phyloP scores from a whole-genome alignment of 2,888 invertebrate genomes.

The Lathronympha strigana region DNA sequence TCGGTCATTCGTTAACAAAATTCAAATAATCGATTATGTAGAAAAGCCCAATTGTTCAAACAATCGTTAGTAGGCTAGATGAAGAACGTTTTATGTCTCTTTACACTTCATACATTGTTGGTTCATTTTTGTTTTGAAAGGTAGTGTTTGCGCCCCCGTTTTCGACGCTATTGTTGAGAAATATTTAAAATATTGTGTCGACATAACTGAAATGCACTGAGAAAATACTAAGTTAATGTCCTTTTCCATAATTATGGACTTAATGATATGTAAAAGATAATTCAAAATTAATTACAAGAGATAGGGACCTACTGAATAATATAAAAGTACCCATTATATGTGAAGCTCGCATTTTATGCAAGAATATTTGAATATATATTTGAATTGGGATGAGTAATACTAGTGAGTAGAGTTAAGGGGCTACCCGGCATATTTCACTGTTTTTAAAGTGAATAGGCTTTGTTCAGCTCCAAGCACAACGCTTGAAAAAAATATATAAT shows the following conservation, averaged over 20 bases:
- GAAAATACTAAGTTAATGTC: conserved; percentile 1
- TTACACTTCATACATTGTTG: background rate
- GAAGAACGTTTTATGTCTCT: background rate
- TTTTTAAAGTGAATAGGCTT: no score
- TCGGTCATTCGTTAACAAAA: conserved; percentile 49
- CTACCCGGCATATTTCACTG: no score
- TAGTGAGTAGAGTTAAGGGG: no score
- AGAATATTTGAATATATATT: no score
- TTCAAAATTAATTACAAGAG: background rate
- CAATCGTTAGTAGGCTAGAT: conserved; percentile 35
- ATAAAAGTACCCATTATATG: no score
- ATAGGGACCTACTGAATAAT: no score
- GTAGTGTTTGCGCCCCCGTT: conserved; percentile 15
- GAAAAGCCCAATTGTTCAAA: conserved; percentile 59
- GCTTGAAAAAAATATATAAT: no score
- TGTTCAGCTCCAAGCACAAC: no score
- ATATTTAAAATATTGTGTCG: conserved; percentile 4
- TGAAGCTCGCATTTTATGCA: background rate
- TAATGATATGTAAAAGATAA: background rate
- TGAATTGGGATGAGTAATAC: no score
- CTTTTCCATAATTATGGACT: background rate
- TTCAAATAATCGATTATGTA: conserved; percentile 53
- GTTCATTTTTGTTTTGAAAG: background rate
- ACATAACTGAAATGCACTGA: background rate
- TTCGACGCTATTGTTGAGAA: conserved; percentile 3